Evolutionary conservation across 2,888 invertebrate species (phyloP), one percentile per base, ranked within the genome.

Genomic region (Drosophila colorata): DNA sequence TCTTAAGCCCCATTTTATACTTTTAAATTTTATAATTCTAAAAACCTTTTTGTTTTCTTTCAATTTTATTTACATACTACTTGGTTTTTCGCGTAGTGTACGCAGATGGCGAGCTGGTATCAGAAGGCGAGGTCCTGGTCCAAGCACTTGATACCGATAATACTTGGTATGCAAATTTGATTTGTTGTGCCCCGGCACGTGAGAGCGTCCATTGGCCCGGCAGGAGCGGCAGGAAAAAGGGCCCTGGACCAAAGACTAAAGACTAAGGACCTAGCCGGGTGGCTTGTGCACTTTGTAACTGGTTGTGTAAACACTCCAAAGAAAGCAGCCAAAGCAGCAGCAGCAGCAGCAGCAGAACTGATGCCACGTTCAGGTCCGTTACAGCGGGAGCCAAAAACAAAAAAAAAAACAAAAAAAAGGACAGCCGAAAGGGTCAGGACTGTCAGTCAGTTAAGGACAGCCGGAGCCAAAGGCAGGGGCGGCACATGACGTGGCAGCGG

Each of bases 141-240:
- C 23, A 33, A 66, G 66, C 47, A 68, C 59, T 53, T 40, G 85
- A 84, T 84, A 89, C 73, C 74, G 83, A 79, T 90, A 90, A 90
- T 91, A 89, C 86, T 82, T 87, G 86, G 52, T 82, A 90, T 90
- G 90, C 90, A 90, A 90, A 90, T 90, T 91, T 90, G 91, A 90
- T 91, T 90, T 90, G 90, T 85, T 88, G 81, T 77, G 73, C 72
- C 47, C 57, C 38, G 20, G 41, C 46, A 14, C 85, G 84, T 85
- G 88, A 76, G 83, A 59, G 65, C 59, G 68, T 60, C 66, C 74
- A 59, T 61, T 66, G 75, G 55, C 58, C 59, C 68, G 55, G 44
- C n/a, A 77, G 74, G 59, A 75, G 46, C 53, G 46, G 55, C 31
- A 28, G 43, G 31, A 41, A 51, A 47, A 53, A n/a, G 13, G 41